Conservation (phyloP, 2,888 invertebrate species). For the Drosophila ezoana region DNA sequence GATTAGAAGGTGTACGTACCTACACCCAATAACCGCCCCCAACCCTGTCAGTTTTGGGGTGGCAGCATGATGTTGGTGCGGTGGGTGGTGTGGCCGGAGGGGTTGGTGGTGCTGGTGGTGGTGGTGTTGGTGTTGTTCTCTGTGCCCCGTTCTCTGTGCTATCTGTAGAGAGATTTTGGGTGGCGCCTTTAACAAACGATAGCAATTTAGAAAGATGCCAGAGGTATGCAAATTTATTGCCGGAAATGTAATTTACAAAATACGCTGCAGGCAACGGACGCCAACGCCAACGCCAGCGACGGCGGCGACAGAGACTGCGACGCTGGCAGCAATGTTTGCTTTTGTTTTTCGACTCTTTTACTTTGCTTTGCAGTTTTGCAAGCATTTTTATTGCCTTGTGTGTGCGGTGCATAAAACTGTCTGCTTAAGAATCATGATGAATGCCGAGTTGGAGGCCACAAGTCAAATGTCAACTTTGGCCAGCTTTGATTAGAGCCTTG, state of each 20-base stretch:
- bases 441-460: constrained; percentile 21
- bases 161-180: constrained; percentile 48
- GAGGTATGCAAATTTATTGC: constrained; percentile 85
- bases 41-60: constrained; percentile 8
- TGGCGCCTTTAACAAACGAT: constrained; percentile 79
- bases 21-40: constrained; percentile 12
- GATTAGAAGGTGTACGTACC: constrained; percentile 59
- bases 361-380: constrained; percentile 14
- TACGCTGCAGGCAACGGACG: constrained; percentile 80
- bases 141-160: not conserved
- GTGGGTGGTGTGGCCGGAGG: constrained; percentile 1
- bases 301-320: constrained; percentile 17
- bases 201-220: constrained; percentile 84
- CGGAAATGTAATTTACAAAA: constrained; percentile 85
- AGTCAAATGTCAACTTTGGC: constrained; percentile 45
- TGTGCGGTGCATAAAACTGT: constrained; percentile 5
- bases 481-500: constrained; percentile 60
- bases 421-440: constrained; percentile 10
- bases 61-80: constrained; percentile 20
- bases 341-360: constrained; percentile 24
- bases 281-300: constrained; percentile 2
- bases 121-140: constrained; percentile 19
- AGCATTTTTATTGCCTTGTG: constrained; percentile 5
- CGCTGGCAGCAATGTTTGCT: constrained; percentile 35
- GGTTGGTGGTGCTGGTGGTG: constrained; percentile 19